Evolutionary conservation across 1,140 invertebrate species (phyloP), one percentile per base, ranked within the genome.

Genomic region (Condylostylus longicornis): DNA sequence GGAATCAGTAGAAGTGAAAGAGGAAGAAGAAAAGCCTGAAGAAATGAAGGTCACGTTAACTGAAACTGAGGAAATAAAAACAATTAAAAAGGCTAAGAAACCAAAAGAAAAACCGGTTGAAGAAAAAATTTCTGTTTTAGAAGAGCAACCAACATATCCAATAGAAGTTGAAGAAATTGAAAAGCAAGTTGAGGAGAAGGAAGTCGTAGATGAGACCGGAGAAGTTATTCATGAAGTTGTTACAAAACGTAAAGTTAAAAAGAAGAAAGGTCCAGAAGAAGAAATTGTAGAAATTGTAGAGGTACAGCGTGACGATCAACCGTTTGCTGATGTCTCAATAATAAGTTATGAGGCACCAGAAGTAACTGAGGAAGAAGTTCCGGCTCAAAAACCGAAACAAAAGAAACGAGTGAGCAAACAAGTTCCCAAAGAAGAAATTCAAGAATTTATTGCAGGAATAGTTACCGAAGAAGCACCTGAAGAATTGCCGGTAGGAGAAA

Each of bases 251-350:
- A 57, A 47, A 23, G 45, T 58, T 22, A 40, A 40, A n/a, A 42
- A 45, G 5, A 50, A 46, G 19, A 46, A 51, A 35, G 54, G 54
- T 12, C 49, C 52, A 2, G 48, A 51, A 14, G 44, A 57, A 40
- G 40, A 48, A 25, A 36, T 58, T 1, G 53, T 58, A 33, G 54
- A 58, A 35, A 58, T 57, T 31, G 51, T 54, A 5, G 54, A 57
- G 43, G 56, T 65, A 35, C 48, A 49, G 15, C 53, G 55, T 29
- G 48, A 62, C 17, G 58, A 58, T 33, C 53, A 61, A 12, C 53
- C 53, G 1, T 28, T 49, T 25, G 48, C 48, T 13, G 51, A 60
- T 42, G 42, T 58, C 8, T 49, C 48, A 33, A 41, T 54, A 21
- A 40, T 25, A n/a, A n/a, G 10, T 6, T 42, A 50, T 42, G 13